A percentile compares a stretch with the other conserved stretches of the same genome.
These are phyloP conservation scores for Eurosta solidaginis DNA, from an alignment of 1,140 invertebrate species.

Conservation along the genomic window DNA sequence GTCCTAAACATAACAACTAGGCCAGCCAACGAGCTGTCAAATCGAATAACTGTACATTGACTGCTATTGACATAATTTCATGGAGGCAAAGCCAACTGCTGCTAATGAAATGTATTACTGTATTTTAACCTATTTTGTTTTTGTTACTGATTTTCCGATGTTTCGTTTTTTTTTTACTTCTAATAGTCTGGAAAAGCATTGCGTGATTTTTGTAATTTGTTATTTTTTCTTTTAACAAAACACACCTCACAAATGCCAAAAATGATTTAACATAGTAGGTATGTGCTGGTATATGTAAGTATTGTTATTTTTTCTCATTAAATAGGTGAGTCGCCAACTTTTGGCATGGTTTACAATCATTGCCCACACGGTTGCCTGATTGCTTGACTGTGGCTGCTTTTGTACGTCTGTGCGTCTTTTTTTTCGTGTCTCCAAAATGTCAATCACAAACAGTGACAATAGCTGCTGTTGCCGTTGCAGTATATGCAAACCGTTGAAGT, in stretches of 20 bases:
- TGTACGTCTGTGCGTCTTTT: neutral
- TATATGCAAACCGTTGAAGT: neutral
- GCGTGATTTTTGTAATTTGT: too few species aligned
- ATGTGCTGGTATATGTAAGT: neutral
- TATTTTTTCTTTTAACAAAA: too few species aligned
- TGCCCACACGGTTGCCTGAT: neutral
- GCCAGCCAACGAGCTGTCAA: conserved; percentile 10
- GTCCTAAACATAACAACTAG: conserved; percentile 1
- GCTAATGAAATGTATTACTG: neutral
- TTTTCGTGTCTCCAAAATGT: neutral
- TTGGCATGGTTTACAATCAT: neutral
- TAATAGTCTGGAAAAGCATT: too few species aligned
- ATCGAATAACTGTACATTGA: conserved; percentile 1
- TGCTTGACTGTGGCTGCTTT: too few species aligned
- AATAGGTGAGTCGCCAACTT: conserved; percentile 13
- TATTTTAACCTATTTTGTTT: too few species aligned
- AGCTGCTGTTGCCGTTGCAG: neutral
- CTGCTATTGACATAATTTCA: conserved; percentile 19
- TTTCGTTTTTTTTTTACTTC: too few species aligned
- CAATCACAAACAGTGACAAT: neutral
- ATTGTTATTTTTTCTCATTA: neutral
- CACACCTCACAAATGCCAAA: too few species aligned
- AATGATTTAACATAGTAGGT: neutral
- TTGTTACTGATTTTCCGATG: too few species aligned
- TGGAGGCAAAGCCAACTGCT: neutral